A percentile compares a stretch with the other conserved stretches of the same genome.
These are phyloP conservation scores for Sarcophaga variegata DNA, from an alignment of 2,888 invertebrate species.

Conservation along the genomic window DNA sequence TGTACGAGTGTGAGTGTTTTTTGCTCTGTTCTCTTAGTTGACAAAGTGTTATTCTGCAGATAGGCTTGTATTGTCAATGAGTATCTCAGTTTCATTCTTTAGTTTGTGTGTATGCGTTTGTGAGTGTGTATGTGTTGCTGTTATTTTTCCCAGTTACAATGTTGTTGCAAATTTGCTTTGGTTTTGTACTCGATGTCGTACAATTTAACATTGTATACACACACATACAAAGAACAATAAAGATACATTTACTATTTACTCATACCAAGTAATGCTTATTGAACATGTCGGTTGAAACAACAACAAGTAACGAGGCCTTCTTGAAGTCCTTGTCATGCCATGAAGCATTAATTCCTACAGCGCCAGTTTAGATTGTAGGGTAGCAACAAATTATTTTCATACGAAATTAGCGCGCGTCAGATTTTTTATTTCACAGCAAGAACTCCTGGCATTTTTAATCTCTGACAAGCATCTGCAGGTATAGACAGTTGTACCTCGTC, in stretches of 20 bases:
- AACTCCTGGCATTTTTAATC: too few species aligned
- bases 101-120: constrained; percentile 5
- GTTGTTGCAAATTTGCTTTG: constrained; percentile 63
- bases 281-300: background rate
- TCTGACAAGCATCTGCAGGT: too few species aligned
- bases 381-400: too few species aligned
- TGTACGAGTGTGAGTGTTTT: background rate
- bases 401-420: too few species aligned
- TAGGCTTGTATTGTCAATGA: constrained; percentile 14
- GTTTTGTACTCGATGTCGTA: constrained; percentile 57
- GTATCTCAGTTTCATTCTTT: background rate
- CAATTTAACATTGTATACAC: constrained; percentile 49
- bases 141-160: constrained; percentile 45
- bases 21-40: constrained; percentile 14
- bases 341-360: too few species aligned
- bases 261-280: background rate
- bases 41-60: constrained; percentile 49
- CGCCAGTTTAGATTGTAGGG: too few species aligned
- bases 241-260: background rate
- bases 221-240: constrained; percentile 15
- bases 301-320: too few species aligned
- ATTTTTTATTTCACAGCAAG: too few species aligned
- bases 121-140: background rate
- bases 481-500: too few species aligned
- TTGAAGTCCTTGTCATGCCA: too few species aligned